phyloP scores from a whole-genome alignment of 1,140 invertebrate genomes.

The Ceratosolen solmsi region DNA sequence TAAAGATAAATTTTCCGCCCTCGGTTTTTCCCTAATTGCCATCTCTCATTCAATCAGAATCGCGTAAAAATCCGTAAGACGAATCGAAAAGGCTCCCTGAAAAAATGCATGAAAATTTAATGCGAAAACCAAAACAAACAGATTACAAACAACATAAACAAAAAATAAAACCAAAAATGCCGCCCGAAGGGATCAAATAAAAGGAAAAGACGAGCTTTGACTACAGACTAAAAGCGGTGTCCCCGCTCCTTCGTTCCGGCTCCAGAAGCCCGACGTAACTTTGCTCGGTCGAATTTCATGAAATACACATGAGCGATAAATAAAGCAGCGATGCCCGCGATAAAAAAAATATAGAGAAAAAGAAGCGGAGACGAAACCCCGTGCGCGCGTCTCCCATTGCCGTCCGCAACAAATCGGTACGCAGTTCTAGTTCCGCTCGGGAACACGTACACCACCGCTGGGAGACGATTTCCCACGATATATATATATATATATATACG shows the following conservation, averaged over 20 bases:
- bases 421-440: not conserved
- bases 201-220: not conserved
- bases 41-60: too few relatives aligned
- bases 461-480: not conserved
- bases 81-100: not conserved
- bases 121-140: conserved; percentile 1
- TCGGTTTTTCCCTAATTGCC: too few relatives aligned
- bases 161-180: conserved; percentile 17
- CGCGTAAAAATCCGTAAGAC: too few relatives aligned
- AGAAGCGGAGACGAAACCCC: not conserved
- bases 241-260: conserved; percentile 7
- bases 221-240: conserved; percentile 9
- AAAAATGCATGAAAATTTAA: conserved; percentile 51
- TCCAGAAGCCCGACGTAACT: conserved; percentile 34
- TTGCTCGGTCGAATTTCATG: conserved; percentile 41
- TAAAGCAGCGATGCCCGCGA: conserved; percentile 43
- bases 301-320: conserved; percentile 46
- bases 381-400: not conserved
- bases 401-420: conserved; percentile 18
- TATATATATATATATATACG: not conserved
- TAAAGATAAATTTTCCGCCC: too few relatives aligned
- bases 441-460: not conserved
- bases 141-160: not conserved
- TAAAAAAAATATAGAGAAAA: conserved; percentile 44
- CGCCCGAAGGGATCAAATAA: not conserved